These are phyloP conservation scores for Spea multiplicata DNA, from an alignment of 2,113 vertebrate genomes.

Conservation along the genomic window DNA sequence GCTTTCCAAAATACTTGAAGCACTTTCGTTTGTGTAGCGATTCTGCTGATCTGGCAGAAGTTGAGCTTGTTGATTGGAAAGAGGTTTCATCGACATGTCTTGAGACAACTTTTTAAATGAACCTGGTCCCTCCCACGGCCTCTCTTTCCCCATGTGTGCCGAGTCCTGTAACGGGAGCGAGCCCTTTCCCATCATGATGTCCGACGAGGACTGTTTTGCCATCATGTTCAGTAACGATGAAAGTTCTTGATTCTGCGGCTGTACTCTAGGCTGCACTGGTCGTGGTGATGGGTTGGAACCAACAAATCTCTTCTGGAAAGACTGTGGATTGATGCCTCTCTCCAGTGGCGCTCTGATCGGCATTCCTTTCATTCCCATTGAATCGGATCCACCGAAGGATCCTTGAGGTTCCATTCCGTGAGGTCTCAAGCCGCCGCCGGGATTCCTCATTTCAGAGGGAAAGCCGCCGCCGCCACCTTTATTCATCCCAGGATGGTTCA, in stretches of 20 bases:
- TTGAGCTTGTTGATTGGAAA: constrained; percentile 41
- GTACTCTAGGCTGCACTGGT: constrained; percentile 53
- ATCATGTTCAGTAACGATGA: constrained; percentile 69
- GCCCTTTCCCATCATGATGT: constrained; percentile 61
- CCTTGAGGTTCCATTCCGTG: constrained; percentile 56
- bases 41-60: constrained; percentile 57
- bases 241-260: constrained; percentile 58
- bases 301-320: constrained; percentile 59
- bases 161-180: constrained; percentile 62
- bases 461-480: constrained; percentile 49
- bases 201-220: constrained; percentile 66
- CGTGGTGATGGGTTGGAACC: constrained; percentile 58
- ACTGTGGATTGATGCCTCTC: constrained; percentile 57
- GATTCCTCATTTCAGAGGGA: constrained; percentile 10
- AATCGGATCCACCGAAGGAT: constrained; percentile 63
- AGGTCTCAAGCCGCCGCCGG: constrained; percentile 15
- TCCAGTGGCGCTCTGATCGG: constrained; percentile 50
- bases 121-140: constrained; percentile 59
- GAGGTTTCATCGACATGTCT: constrained; percentile 48
- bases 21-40: constrained; percentile 83
- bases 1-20: constrained; percentile 83
- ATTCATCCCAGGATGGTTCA: constrained; percentile 21
- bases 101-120: constrained; percentile 24
- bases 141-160: constrained; percentile 61
- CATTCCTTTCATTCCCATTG: constrained; percentile 61